These are phyloP conservation scores for Podocnemis expansa DNA, from an alignment of 2,113 vertebrate genomes.

Conservation along the genomic window DNA sequence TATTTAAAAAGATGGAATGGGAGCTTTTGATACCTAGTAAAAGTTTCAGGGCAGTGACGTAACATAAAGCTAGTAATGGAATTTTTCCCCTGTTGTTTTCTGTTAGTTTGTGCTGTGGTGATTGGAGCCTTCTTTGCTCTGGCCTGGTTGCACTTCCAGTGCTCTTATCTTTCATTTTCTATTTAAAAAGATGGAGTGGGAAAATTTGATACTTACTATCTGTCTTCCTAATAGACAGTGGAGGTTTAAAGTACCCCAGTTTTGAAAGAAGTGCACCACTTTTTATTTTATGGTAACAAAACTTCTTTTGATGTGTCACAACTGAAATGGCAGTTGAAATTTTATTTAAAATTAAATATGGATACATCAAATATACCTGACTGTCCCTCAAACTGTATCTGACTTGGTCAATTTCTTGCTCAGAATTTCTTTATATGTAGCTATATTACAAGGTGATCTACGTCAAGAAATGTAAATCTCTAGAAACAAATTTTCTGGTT, in stretches of 20 bases:
- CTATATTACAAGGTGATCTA: not conserved
- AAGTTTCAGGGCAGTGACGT: not conserved
- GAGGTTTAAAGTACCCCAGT: not conserved
- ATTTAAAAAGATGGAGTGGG: slow-evolving; percentile 2
- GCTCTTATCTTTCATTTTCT: not conserved
- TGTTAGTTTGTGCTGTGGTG: not conserved
- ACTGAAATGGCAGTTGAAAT: not conserved
- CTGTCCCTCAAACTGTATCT: not conserved
- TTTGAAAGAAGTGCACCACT: not conserved
- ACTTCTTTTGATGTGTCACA: not conserved
- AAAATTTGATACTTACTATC: not conserved
- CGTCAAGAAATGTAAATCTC: not conserved
- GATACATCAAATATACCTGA: not conserved
- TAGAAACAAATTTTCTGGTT: rapidly evolving
- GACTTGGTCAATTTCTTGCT: not conserved
- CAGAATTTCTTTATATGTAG: not conserved
- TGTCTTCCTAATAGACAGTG: not conserved
- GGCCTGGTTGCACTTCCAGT: not conserved
- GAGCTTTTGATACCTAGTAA: not conserved
- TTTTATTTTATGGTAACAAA: not conserved
- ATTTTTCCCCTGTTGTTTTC: not conserved
- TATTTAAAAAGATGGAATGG: slow-evolving; percentile 3
- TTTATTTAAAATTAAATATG: not conserved
- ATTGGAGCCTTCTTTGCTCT: not conserved
- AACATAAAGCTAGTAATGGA: not conserved